Percentiles rank a stretch among this genome's conserved stretches.
Conservation (phyloP, 2,797 vertebrate species). For the Hylomyscus alleni region DNA sequence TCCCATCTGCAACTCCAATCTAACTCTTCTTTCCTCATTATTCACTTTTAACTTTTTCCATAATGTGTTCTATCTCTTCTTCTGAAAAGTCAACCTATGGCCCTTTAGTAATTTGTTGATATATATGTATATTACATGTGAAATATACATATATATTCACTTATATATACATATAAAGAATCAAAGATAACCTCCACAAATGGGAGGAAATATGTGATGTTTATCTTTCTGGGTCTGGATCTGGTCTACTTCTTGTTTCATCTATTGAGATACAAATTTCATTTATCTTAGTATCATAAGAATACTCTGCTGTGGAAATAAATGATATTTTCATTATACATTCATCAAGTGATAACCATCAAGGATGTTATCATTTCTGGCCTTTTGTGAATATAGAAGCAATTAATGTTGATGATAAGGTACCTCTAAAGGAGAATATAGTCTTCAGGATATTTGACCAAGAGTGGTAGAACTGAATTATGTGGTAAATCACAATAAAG, state of each 20-base stretch:
- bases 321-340: background rate
- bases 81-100: background rate
- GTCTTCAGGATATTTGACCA: background rate
- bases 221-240: no score
- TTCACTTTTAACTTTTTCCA: background rate
- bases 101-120: background rate
- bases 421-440: background rate
- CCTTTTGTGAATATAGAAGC: no score
- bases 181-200: background rate
- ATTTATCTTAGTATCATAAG: background rate
- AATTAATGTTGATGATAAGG: background rate
- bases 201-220: background rate
- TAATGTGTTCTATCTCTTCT: background rate
- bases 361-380: background rate
- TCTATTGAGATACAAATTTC: background rate
- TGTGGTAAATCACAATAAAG: background rate
- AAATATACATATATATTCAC: background rate
- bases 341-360: background rate
- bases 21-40: background rate
- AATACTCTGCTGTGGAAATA: background rate
- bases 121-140: no score
- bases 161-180: no score
- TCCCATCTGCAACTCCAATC: background rate
- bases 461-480: background rate
- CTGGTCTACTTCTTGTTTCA: background rate